Evolutionary conservation across 2,888 invertebrate species (phyloP).

Genomic region (Baccha elongata): DNA sequence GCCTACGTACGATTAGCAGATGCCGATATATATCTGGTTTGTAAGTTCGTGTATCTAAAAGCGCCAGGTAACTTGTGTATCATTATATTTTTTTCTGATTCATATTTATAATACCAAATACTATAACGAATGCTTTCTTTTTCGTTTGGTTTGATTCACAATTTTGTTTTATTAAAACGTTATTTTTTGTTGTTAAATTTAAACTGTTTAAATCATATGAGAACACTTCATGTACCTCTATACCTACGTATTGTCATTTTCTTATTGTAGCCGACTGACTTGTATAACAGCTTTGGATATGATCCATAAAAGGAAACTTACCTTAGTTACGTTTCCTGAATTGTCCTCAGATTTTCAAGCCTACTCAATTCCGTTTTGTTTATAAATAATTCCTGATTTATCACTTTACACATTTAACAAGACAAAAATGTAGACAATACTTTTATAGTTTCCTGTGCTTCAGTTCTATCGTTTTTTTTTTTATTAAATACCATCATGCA

Average conservation of each 20-base stretch:
- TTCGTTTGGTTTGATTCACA: not conserved
- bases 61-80: conserved; percentile 66
- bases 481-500: not conserved
- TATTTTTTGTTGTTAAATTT: too few relatives aligned
- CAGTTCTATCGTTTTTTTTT: not conserved
- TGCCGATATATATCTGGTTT: conserved; percentile 60
- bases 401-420: conserved; percentile 1
- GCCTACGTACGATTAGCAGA: conserved; percentile 69
- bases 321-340: not conserved
- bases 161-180: too few relatives aligned
- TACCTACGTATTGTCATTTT: too few relatives aligned
- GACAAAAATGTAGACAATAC: conserved; percentile 8
- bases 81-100: conserved; percentile 22
- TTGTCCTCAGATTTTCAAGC: not conserved
- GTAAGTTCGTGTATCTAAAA: conserved; percentile 58
- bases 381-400: conserved; percentile 17
- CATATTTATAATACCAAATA: conserved; percentile 5
- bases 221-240: too few relatives aligned
- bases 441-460: conserved; percentile 17
- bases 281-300: not conserved
- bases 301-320: not conserved
- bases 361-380: not conserved
- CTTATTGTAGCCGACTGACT: not conserved
- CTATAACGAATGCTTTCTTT: conserved; percentile 10
- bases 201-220: too few relatives aligned